Percentiles rank a stretch among this genome's conserved stretches.
phyloP scores from a whole-genome alignment of 2,888 invertebrate species.

The Stictocephala bisonia region DNA sequence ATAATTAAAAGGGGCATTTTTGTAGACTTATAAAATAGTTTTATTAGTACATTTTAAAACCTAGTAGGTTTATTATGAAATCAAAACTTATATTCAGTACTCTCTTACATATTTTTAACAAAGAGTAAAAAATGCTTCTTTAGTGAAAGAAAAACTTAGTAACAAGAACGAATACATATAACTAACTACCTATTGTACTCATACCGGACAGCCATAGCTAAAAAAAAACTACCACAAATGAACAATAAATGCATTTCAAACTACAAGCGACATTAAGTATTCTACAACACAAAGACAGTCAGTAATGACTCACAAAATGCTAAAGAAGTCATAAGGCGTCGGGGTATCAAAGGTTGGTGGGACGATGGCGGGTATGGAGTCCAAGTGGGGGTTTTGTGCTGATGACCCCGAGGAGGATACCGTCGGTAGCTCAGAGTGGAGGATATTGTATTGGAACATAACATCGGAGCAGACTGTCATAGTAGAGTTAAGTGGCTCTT shows the following conservation, averaged over 20 bases:
- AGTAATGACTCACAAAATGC: constrained; percentile 42
- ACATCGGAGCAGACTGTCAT: constrained; percentile 38
- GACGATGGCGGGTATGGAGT: constrained; percentile 9
- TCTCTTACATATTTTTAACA: too few species aligned
- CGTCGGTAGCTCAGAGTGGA: constrained; percentile 14
- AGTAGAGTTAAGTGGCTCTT: constrained; percentile 34
- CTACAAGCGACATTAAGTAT: background rate
- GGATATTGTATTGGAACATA: constrained; percentile 41
- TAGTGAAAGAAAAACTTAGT: background rate
- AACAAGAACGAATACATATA: background rate
- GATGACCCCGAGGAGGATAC: constrained; percentile 11
- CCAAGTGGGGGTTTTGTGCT: too few species aligned
- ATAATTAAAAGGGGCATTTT: too few species aligned
- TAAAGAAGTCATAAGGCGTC: constrained; percentile 35
- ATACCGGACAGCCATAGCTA: too few species aligned
- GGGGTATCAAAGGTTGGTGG: background rate
- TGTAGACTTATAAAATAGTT: too few species aligned
- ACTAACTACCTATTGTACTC: background rate
- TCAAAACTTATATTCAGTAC: too few species aligned
- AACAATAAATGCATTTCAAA: background rate
- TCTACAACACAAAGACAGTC: background rate
- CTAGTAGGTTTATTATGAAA: too few species aligned
- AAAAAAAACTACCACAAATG: background rate
- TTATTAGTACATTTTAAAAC: too few species aligned
- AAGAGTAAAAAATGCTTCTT: background rate